These are phyloP conservation scores for Sinhomidia bicolor DNA, from an alignment of 2,888 invertebrate species.

Conservation along the genomic window DNA sequence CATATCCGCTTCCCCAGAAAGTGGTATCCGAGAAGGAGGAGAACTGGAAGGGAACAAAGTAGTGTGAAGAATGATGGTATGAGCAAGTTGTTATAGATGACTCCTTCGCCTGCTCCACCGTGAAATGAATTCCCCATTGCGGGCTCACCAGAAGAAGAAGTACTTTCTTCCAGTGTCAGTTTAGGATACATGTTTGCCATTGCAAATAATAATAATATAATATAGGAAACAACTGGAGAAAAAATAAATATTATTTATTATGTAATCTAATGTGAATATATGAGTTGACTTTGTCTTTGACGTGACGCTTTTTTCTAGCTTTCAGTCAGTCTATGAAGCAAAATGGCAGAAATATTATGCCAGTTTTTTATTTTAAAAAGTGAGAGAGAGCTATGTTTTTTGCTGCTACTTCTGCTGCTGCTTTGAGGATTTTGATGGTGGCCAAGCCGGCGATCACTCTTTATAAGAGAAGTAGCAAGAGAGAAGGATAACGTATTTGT, in stretches of 20 bases:
- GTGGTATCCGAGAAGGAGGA: background rate
- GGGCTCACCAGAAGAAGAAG: background rate
- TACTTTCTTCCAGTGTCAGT: background rate
- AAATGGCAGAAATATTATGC: background rate
- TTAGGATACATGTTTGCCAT: constrained; percentile 13
- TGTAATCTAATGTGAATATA: too few species aligned
- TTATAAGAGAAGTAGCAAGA: background rate
- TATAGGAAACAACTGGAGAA: too few species aligned
- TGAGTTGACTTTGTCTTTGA: too few species aligned
- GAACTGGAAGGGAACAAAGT: constrained; percentile 29
- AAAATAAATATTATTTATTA: too few species aligned
- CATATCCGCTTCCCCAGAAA: constrained; percentile 43
- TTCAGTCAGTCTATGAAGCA: too few species aligned
- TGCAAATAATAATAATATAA: too few species aligned
- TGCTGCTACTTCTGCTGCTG: too few species aligned
- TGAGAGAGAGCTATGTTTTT: background rate
- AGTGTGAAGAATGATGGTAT: constrained; percentile 30
- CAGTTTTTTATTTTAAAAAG: background rate
- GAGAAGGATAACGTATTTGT: background rate
- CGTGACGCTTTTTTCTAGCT: too few species aligned
- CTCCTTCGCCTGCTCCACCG: background rate
- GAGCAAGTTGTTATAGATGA: background rate
- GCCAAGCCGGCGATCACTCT: background rate
- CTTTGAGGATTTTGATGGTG: background rate
- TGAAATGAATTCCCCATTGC: constrained; percentile 14